A percentile compares a stretch with the other conserved stretches of the same genome.
Conservation (phyloP, 2,113 vertebrate species). For the Suncus etruscus region DNA sequence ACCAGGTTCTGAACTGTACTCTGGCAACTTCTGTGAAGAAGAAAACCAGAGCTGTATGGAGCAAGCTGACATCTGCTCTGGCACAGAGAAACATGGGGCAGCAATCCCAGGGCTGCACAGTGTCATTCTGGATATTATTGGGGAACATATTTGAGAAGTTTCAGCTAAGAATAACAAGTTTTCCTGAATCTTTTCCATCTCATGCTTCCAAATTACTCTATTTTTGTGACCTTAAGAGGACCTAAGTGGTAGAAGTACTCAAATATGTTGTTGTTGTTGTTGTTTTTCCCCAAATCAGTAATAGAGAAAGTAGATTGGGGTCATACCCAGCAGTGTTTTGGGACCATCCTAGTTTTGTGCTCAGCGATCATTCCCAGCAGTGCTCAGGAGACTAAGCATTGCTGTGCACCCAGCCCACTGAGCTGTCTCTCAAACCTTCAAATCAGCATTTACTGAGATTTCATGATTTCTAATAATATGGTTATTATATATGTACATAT, state of each 20-base stretch:
- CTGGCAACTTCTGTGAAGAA: not conserved
- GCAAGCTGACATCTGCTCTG: constrained; percentile 18
- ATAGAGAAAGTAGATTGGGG: too few relatives aligned
- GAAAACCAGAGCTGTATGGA: not conserved
- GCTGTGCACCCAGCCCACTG: too few relatives aligned
- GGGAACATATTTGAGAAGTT: not conserved
- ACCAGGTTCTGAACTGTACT: not conserved
- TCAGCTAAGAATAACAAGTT: constrained; percentile 22
- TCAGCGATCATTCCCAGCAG: too few relatives aligned
- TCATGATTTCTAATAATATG: too few relatives aligned
- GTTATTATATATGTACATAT: too few relatives aligned
- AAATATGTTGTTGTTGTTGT: not conserved
- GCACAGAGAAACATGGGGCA: not conserved
- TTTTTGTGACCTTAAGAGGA: constrained; percentile 39
- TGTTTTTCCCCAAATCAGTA: too few relatives aligned
- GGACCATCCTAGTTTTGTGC: too few relatives aligned
- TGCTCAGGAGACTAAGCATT: too few relatives aligned
- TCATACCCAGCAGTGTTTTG: too few relatives aligned
- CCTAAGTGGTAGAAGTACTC: not conserved
- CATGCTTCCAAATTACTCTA: constrained; percentile 1
- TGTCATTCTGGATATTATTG: not conserved
- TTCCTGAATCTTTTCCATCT: constrained; percentile 5
- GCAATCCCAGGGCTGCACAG: not conserved
- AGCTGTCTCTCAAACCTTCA: too few relatives aligned
- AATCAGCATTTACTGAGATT: too few relatives aligned